Percentiles rank a stretch among this genome's conserved stretches.
Conservation (phyloP, 2,113 vertebrate species). For the Pollachius pollachius region DNA sequence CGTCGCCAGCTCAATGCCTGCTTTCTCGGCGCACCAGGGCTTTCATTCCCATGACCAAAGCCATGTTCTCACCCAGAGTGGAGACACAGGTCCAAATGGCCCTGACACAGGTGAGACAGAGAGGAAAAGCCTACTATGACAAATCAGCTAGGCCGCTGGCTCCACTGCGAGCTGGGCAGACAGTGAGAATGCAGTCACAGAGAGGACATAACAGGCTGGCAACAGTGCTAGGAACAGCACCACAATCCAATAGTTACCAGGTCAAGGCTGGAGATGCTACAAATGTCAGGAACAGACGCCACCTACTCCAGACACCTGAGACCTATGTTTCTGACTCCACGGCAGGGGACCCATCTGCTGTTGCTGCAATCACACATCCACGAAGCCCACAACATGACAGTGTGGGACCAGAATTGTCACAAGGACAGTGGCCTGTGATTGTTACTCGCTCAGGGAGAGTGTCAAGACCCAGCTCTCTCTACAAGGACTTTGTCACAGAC, state of each 20-base stretch:
- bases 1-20: slow-evolving; percentile 5
- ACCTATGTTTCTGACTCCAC: neutral
- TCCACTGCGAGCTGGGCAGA: slow-evolving; percentile 6
- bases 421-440: neutral
- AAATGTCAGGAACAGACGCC: slow-evolving; percentile 9
- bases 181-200: slow-evolving; percentile 12
- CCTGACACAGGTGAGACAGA: slow-evolving; percentile 4
- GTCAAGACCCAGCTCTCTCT: neutral
- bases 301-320: slow-evolving; percentile 10
- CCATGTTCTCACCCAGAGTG: no score
- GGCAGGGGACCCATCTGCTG: neutral
- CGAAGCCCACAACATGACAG: neutral
- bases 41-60: no score
- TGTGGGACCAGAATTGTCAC: neutral
- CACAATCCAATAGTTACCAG: slow-evolving; percentile 22
- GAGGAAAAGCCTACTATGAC: slow-evolving; percentile 8
- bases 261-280: neutral
- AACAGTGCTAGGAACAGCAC: slow-evolving; percentile 9
- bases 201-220: slow-evolving; percentile 11
- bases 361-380: neutral
- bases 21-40: neutral
- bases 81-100: neutral
- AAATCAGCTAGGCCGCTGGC: slow-evolving; percentile 8
- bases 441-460: neutral
- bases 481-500: neutral